Evolutionary conservation across 2,797 vertebrate species (phyloP).

Genomic region (Poecilia wingei): DNA sequence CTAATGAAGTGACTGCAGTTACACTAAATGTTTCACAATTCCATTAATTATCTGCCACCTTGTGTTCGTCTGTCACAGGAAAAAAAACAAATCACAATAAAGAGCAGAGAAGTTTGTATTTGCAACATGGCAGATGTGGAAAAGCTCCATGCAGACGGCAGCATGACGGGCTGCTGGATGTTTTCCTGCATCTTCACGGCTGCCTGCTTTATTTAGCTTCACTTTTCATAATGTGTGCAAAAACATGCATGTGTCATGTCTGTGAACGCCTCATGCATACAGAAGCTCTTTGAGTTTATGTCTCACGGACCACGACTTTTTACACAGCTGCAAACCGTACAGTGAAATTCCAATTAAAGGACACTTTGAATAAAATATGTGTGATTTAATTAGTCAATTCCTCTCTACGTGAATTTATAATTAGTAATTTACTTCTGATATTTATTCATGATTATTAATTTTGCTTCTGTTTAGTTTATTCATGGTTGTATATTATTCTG

Average conservation of each 20-base stretch:
- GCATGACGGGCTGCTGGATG: neutral
- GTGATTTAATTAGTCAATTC: neutral
- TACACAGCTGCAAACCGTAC: neutral
- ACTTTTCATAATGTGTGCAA: constrained; percentile 6
- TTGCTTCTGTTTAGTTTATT: neutral
- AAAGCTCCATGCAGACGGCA: neutral
- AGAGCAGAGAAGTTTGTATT: neutral
- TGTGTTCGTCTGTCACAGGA: neutral
- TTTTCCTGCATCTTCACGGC: neutral
- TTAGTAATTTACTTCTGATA: constrained; percentile 6
- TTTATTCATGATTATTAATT: neutral
- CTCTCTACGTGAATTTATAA: neutral
- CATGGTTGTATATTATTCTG: neutral
- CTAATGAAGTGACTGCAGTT: neutral
- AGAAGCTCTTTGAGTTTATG: neutral
- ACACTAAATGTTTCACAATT: neutral
- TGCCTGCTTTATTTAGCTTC: neutral
- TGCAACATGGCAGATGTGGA: neutral
- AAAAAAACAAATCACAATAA: neutral
- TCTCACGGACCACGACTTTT: neutral
- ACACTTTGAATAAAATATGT: neutral
- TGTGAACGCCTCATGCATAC: constrained; percentile 4
- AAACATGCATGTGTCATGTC: constrained; percentile 4
- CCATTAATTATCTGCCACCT: neutral
- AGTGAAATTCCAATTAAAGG: neutral